Percentiles rank a stretch among this genome's conserved stretches.
These are phyloP conservation scores for Phalloptychus januarius DNA, from an alignment of 2,797 vertebrate genomes.

Conservation along the genomic window DNA sequence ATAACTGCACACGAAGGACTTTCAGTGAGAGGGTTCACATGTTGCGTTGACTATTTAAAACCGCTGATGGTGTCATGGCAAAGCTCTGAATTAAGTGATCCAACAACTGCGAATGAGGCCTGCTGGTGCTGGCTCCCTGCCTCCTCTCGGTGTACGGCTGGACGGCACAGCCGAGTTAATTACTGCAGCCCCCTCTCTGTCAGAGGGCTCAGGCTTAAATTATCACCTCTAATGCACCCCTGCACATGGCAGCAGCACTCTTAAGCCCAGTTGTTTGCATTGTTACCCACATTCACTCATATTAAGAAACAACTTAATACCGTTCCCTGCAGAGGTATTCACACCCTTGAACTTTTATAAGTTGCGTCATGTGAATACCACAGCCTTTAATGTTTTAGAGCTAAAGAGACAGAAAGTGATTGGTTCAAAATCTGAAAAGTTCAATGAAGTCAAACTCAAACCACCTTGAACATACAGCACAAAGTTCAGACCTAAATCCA, in stretches of 20 bases:
- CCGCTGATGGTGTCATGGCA: constrained; percentile 54
- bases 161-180: constrained; percentile 52
- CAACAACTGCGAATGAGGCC: constrained; percentile 48
- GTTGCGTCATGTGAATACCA: background rate
- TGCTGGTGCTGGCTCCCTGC: constrained; percentile 37
- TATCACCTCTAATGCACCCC: constrained; percentile 65
- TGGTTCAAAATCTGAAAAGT: background rate
- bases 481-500: background rate
- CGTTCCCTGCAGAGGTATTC: background rate
- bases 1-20: constrained; percentile 13
- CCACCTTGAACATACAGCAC: background rate
- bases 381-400: background rate
- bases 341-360: background rate
- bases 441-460: background rate
- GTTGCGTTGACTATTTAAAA: constrained; percentile 50
- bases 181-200: constrained; percentile 52
- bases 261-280: constrained; percentile 35
- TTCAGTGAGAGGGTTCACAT: constrained; percentile 16
- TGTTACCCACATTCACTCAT: constrained; percentile 28
- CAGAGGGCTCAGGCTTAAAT: constrained; percentile 64
- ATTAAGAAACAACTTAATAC: background rate
- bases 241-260: constrained; percentile 18
- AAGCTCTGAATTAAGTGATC: constrained; percentile 64
- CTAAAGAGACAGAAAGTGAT: background rate
- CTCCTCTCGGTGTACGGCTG: constrained; percentile 59